phyloP scores from a whole-genome alignment of 2,113 vertebrate genomes.

The Chloropsis hardwickii region DNA sequence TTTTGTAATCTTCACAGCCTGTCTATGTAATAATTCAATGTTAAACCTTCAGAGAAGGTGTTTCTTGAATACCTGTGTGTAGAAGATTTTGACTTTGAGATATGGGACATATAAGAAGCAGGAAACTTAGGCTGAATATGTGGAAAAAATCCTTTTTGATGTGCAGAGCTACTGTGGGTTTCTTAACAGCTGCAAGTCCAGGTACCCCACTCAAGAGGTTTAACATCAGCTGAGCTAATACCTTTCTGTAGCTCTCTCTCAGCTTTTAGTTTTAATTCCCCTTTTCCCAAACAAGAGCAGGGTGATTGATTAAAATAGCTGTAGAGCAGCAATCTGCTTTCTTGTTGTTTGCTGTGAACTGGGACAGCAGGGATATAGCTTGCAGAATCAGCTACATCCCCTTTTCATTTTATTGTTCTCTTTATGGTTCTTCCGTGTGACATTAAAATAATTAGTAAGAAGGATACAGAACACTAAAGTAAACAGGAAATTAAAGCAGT shows the following conservation, averaged over 20 bases:
- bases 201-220: not conserved
- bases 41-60: not conserved
- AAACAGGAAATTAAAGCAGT: conserved; percentile 55
- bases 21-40: not conserved
- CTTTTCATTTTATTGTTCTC: conserved; percentile 14
- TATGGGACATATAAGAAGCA: not conserved
- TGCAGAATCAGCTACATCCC: not conserved
- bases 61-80: not conserved
- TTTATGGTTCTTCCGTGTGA: conserved; percentile 29
- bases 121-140: not conserved
- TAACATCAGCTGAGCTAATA: not conserved
- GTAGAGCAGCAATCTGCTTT: not conserved
- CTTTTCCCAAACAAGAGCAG: not conserved
- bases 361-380: not conserved
- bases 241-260: not conserved
- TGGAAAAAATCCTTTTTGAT: not conserved
- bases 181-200: not conserved
- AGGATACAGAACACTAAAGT: not conserved
- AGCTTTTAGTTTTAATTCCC: not conserved
- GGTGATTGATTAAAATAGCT: conserved; percentile 11
- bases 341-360: not conserved
- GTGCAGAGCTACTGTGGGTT: not conserved
- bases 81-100: not conserved
- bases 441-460: conserved; percentile 58
- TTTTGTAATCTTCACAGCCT: not conserved